phyloP scores from a whole-genome alignment of 2,797 vertebrate genomes.

The Arnoldichthys spilopterus region DNA sequence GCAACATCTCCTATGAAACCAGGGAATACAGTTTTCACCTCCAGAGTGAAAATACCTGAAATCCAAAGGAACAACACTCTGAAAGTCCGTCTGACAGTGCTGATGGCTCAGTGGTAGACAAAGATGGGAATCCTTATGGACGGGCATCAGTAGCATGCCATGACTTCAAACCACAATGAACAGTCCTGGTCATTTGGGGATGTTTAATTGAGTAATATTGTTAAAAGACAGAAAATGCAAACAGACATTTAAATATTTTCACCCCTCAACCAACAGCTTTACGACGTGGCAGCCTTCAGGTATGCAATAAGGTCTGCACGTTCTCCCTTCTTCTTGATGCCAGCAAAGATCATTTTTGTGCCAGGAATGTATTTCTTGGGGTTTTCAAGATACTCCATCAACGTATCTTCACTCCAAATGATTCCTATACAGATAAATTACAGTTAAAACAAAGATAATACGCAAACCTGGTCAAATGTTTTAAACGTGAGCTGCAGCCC shows the following conservation, averaged over 20 bases:
- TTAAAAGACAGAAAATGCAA: conserved; percentile 35
- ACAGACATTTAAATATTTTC: conserved; percentile 64
- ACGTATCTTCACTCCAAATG: conserved; percentile 79
- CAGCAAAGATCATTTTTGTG: conserved; percentile 89
- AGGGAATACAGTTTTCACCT: conserved; percentile 27
- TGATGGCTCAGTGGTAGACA: conserved; percentile 21
- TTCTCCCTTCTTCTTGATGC: conserved; percentile 89
- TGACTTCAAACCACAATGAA: conserved; percentile 20
- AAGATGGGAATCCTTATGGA: conserved; percentile 14
- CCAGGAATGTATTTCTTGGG: conserved; percentile 91
- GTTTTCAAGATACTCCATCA: conserved; percentile 87
- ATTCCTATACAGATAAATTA: conserved; percentile 72
- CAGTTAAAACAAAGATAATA: neutral
- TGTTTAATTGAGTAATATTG: conserved; percentile 18
- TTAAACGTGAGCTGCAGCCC: too few species aligned
- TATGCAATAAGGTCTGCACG: conserved; percentile 83
- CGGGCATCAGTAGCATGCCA: conserved; percentile 6
- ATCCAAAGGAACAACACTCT: conserved; percentile 35
- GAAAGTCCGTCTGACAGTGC: conserved; percentile 22
- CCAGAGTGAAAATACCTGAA: conserved; percentile 28
- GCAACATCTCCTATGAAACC: conserved; percentile 50
- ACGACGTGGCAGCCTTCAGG: conserved; percentile 84
- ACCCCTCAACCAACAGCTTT: conserved; percentile 30
- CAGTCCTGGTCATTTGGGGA: conserved; percentile 24
- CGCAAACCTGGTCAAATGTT: neutral